phyloP scores from a whole-genome alignment of 2,797 vertebrate genomes.

The Lithobates sylvaticus region DNA sequence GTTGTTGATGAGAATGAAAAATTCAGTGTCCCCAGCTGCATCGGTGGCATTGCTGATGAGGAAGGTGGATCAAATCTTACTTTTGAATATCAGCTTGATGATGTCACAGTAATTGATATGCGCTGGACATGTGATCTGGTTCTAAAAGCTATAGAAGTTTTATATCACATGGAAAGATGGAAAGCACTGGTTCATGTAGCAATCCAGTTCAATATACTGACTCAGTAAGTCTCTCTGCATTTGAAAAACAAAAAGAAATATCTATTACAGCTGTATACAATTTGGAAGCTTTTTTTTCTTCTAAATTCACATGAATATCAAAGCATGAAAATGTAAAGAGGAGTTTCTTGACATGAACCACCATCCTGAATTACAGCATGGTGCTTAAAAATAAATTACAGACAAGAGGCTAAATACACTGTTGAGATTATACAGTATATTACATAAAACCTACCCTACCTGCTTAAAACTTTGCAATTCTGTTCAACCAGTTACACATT shows the following conservation, averaged over 20 bases:
- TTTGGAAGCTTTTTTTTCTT: no score
- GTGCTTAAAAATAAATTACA: no score
- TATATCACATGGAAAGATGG: constrained; percentile 87
- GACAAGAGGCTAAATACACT: no score
- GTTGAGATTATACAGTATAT: no score
- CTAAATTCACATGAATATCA: no score
- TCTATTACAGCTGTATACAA: no score
- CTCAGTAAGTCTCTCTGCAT: constrained; percentile 76
- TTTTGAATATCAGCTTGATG: constrained; percentile 82
- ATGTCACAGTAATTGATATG: constrained; percentile 83
- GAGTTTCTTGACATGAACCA: no score
- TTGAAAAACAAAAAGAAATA: background rate
- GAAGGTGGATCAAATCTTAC: constrained; percentile 82
- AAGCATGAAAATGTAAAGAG: no score
- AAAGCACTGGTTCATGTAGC: constrained; percentile 87
- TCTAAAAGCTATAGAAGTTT: constrained; percentile 85
- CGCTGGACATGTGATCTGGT: constrained; percentile 85
- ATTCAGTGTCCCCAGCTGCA: constrained; percentile 78
- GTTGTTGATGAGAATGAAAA: constrained; percentile 80
- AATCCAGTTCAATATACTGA: constrained; percentile 85
- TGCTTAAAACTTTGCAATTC: no score
- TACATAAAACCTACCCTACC: no score
- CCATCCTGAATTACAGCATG: no score
- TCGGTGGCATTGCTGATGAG: constrained; percentile 78
- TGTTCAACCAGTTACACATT: no score